Evolutionary conservation across 2,113 vertebrate species (phyloP).

Genomic region (Centrocercus urophasianus): DNA sequence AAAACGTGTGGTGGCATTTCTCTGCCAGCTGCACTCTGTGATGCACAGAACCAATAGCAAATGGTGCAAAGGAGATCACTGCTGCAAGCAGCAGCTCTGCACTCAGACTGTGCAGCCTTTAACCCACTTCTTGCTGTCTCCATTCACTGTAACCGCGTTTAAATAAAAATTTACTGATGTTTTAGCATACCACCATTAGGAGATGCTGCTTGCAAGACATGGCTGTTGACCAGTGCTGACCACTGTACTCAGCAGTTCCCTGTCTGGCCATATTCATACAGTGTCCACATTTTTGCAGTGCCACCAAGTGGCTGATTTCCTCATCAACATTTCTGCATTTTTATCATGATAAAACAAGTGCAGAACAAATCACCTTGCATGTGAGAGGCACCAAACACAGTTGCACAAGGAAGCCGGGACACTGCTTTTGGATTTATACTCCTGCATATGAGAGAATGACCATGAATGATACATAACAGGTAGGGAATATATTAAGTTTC

Average conservation of each 20-base stretch:
- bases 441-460: neutral
- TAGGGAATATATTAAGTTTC: neutral
- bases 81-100: neutral
- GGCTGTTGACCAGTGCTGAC: neutral
- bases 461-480: too few relatives aligned
- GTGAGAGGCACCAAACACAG: too few relatives aligned
- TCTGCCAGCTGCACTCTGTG: rapidly evolving
- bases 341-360: rapidly evolving
- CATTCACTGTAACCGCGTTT: neutral
- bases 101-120: rapidly evolving
- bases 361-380: neutral
- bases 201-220: neutral
- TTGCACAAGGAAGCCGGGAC: neutral
- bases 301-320: conserved; percentile 14
- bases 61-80: rapidly evolving
- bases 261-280: rapidly evolving
- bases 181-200: rapidly evolving
- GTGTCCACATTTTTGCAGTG: conserved; percentile 2
- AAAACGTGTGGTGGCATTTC: rapidly evolving
- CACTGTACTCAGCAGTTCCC: neutral
- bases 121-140: neutral
- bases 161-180: rapidly evolving
- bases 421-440: too few relatives aligned
- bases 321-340: neutral
- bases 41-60: rapidly evolving